Percentiles rank a stretch among this genome's conserved stretches.
Evolutionary conservation across 2,113 vertebrate species (phyloP).

Genomic region (Canis aureus): DNA sequence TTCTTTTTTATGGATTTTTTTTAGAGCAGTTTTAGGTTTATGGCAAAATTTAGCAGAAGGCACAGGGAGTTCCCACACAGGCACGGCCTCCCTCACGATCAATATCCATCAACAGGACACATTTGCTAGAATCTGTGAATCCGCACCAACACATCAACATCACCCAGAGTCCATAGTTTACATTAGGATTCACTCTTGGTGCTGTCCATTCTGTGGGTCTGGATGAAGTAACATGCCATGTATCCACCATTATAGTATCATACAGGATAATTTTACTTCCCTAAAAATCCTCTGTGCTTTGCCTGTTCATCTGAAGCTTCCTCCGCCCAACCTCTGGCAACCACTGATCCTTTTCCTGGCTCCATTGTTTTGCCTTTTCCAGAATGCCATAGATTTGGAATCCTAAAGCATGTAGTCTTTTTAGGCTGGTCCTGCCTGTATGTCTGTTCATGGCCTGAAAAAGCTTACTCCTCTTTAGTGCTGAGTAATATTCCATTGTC

Average conservation of each 20-base stretch:
- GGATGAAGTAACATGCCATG: neutral
- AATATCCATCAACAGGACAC: too few species aligned
- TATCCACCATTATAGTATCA: fast-evolving
- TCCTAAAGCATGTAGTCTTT: neutral
- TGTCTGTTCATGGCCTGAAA: neutral
- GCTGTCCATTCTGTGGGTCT: neutral
- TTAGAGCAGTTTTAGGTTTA: neutral
- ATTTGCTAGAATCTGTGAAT: too few species aligned
- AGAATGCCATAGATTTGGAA: neutral
- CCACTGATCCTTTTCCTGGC: neutral
- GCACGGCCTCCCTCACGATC: neutral
- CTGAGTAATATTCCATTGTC: neutral
- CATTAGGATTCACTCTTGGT: neutral
- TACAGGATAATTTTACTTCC: neutral
- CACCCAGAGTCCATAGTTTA: neutral
- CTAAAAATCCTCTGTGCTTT: neutral
- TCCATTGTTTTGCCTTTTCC: neutral
- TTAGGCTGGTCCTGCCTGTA: neutral
- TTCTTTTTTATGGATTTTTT: neutral
- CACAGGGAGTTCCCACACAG: neutral
- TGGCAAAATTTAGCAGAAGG: neutral
- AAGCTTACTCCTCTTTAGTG: neutral
- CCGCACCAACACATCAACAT: fast-evolving
- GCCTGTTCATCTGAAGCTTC: neutral
- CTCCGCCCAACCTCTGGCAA: neutral